Base-by-base conservation (phyloP, 2,797 vertebrate species). In the Megaceryle alcyon region DNA sequence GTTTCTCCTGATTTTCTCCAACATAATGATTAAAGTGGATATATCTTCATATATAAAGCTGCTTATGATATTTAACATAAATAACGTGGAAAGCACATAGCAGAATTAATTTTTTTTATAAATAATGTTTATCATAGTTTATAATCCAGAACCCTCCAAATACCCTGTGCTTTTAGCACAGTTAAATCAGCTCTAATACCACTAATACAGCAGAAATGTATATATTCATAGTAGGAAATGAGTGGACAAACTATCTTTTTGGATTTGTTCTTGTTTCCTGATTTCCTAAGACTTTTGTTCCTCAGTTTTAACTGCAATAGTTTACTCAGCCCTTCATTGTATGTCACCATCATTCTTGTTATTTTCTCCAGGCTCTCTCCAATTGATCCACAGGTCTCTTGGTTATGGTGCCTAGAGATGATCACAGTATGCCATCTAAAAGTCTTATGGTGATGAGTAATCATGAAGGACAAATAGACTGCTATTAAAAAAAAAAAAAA, bases 31-130 rank as follows among this genome's bases (percentile, higher is more conserved):
- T 86, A 82, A 96, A 91, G 33, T 92, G 22, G 6, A 28, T 73
- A 44, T 56, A 84, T 93, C 80, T 89, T 96, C 86, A 88, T 86
- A 88, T 33, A 59, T 35, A 76, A 4, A 4, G 10, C 37, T 46
- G 17, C 7, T 79, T 49, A 22, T 18, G 15, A 25, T 29, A 41
- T 83, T 90, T 88, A 46, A n/a, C 22, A 25, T 10, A 31, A 83
- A 26, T 71, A 70, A 53, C 14, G 35, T 39, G 33, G 28, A 76
- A 91, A 28, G 31, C 33, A 70, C 31, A 68, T 59, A 9, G 20
- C 41, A 56, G 60, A 84, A 54, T 28, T 97, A 78, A 25, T 97
- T 95, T 61, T 96, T 57, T 46, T 60, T 86, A 33, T 20, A 35
- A 84, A 19, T n/a, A 83, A 14, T 1, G 0, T 4, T 94, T 53